These are phyloP conservation scores for Mastigias papua DNA, from an alignment of 30 jellyfish, hydroid and myxozoan species.

Conservation along the genomic window DNA sequence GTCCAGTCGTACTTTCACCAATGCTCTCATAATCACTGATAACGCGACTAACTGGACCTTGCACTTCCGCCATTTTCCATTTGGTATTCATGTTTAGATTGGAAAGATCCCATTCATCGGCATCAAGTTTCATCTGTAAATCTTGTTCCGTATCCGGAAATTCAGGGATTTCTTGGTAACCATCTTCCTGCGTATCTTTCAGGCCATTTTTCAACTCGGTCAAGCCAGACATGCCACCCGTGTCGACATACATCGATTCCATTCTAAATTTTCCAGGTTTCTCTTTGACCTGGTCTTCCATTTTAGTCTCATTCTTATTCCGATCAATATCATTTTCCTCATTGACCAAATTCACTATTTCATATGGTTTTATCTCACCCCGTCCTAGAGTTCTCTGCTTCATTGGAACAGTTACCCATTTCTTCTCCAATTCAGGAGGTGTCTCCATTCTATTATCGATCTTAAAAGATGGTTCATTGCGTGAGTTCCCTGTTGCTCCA, in stretches of 20 bases:
- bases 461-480: constrained; percentile 40
- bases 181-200: constrained; percentile 9
- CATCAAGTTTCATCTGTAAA: background rate
- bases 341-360: constrained; percentile 37
- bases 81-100: constrained; percentile 16
- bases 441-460: background rate
- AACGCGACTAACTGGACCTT: no score
- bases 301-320: background rate
- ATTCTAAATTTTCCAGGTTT: constrained; percentile 7
- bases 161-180: constrained; percentile 53
- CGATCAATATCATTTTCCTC: constrained; percentile 1
- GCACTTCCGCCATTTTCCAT: no score
- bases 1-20: background rate
- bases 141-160: constrained; percentile 1
- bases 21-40: background rate
- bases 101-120: constrained; percentile 41
- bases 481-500: constrained; percentile 35
- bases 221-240: background rate
- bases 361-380: constrained; percentile 72
- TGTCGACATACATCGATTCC: constrained; percentile 69
- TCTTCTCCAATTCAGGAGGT: background rate
- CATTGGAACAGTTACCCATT: constrained; percentile 9
- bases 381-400: constrained; percentile 74
- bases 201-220: background rate
- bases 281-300: background rate